phyloP scores from a whole-genome alignment of 1,140 invertebrate genomes.

The Triops longicaudatus region DNA sequence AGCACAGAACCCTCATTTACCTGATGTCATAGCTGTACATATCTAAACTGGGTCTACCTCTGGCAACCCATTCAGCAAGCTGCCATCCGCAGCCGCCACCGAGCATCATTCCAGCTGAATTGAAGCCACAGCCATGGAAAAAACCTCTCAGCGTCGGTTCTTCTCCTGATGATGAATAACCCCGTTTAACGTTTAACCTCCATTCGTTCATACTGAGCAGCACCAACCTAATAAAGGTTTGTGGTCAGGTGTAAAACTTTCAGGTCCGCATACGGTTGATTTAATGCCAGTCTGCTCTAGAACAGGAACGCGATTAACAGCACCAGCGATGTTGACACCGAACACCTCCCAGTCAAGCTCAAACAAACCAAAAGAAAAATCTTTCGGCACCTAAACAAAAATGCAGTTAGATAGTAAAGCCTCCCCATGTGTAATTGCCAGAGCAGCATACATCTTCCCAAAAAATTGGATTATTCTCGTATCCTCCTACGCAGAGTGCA shows the following conservation, averaged over 20 bases:
- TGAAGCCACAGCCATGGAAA: conserved; percentile 77
- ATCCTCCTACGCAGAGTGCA: conserved; percentile 71
- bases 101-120: conserved; percentile 83
- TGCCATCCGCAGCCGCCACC: conserved; percentile 75
- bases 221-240: conserved; percentile 63
- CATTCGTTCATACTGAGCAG: background rate
- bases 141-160: conserved; percentile 49
- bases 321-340: conserved; percentile 60
- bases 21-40: conserved; percentile 80
- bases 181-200: background rate
- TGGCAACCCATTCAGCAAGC: conserved; percentile 70
- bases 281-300: conserved; percentile 67
- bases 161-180: conserved; percentile 40
- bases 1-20: conserved; percentile 37
- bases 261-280: conserved; percentile 72
- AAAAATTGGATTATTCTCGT: conserved; percentile 73
- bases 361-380: conserved; percentile 72
- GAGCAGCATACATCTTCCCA: conserved; percentile 53
- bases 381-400: conserved; percentile 50
- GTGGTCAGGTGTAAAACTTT: conserved; percentile 83
- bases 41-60: conserved; percentile 67
- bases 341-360: conserved; percentile 80
- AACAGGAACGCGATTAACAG: conserved; percentile 60
- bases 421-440: background rate
- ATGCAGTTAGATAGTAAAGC: background rate